These are phyloP conservation scores for Eleutherodactylus coqui DNA, from an alignment of 2,797 vertebrate genomes.

Conservation along the genomic window DNA sequence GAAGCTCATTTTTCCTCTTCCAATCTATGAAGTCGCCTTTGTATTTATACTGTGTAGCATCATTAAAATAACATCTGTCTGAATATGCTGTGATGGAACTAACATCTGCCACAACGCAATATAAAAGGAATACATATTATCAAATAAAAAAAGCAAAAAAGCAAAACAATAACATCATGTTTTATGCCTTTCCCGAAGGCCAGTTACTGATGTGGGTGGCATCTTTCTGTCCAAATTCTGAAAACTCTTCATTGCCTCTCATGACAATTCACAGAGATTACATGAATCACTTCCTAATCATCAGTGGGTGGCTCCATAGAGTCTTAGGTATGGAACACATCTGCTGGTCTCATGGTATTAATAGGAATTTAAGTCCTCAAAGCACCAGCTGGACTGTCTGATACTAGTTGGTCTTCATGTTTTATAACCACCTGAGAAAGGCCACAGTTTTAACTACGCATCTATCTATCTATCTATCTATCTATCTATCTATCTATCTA, in stretches of 20 bases:
- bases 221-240: slow-evolving; percentile 14
- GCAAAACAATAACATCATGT: background rate
- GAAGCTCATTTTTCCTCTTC: slow-evolving; percentile 52
- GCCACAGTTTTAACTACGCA: background rate
- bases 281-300: slow-evolving; percentile 17
- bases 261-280: background rate
- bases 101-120: slow-evolving; percentile 49
- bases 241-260: slow-evolving; percentile 1
- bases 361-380: background rate
- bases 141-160: background rate
- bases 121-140: slow-evolving; percentile 37
- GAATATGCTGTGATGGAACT: slow-evolving; percentile 49
- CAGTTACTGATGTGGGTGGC: background rate
- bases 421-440: background rate
- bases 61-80: slow-evolving; percentile 62
- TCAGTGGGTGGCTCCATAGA: background rate
- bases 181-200: slow-evolving; percentile 8
- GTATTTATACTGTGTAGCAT: slow-evolving; percentile 52
- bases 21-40: slow-evolving; percentile 55
- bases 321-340: slow-evolving; percentile 4
- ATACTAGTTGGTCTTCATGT: background rate
- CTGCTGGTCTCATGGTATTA: background rate
- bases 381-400: slow-evolving; percentile 27
- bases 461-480: background rate
- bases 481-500: background rate